These are phyloP conservation scores for Gandaritis pyraliata DNA, from an alignment of 2,888 invertebrate species.

Conservation along the genomic window DNA sequence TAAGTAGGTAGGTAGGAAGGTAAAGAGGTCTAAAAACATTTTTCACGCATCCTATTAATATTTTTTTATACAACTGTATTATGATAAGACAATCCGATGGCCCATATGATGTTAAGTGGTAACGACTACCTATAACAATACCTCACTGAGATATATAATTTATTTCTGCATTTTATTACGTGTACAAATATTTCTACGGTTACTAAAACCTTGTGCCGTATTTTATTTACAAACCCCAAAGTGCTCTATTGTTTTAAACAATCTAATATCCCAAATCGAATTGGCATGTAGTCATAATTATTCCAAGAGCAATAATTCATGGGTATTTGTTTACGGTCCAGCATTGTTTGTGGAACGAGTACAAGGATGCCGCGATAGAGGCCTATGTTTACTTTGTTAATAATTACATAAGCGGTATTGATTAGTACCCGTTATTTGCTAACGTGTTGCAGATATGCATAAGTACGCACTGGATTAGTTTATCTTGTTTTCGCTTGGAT, in stretches of 20 bases:
- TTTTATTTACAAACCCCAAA: conserved; percentile 16
- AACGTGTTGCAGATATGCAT: conserved; percentile 45
- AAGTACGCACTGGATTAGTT: conserved; percentile 52
- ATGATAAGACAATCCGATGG: too few species aligned
- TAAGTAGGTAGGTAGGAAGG: too few species aligned
- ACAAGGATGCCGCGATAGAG: conserved; percentile 77
- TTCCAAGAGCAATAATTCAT: conserved; percentile 67
- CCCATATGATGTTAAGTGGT: too few species aligned
- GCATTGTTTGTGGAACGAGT: conserved; percentile 75
- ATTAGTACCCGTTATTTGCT: conserved; percentile 63
- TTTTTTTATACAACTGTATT: too few species aligned
- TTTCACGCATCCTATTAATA: too few species aligned
- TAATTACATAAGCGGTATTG: conserved; percentile 76
- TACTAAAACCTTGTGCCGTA: background rate
- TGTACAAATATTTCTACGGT: too few species aligned
- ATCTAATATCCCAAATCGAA: conserved; percentile 38
- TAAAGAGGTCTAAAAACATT: too few species aligned
- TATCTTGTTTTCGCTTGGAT: background rate
- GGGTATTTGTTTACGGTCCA: conserved; percentile 74
- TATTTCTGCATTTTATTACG: too few species aligned
- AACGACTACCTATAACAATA: too few species aligned
- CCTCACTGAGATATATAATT: too few species aligned
- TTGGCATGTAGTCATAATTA: conserved; percentile 37
- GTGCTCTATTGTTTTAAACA: conserved; percentile 28
- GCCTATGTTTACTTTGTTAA: conserved; percentile 73